Base-by-base conservation (phyloP, 1,140 invertebrate genomes). In the Babylonia areolata region DNA sequence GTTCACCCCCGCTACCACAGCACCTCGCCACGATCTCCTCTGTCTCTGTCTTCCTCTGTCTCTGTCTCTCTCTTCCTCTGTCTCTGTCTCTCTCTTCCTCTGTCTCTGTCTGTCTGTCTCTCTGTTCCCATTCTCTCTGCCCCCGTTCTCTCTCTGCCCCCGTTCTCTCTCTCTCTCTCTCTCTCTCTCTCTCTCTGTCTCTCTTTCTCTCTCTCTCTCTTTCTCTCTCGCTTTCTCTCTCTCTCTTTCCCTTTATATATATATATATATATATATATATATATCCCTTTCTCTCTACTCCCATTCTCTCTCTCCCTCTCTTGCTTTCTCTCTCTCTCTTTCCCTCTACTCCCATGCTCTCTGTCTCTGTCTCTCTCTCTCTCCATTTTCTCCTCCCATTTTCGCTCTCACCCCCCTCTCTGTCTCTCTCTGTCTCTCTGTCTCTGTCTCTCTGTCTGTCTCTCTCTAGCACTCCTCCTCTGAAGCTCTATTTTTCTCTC, bases 41-140 rank as follows among this genome's bases (percentile, higher is more conserved):
- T 69, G 3, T 84, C 82, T 84, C 33, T 69, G 20, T 84, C 33
- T 84, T 23, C 37, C 69, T 71, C 58, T 69, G 3, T 71, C 69
- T 84, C 40, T 69, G 11, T 80, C 78, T 46, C 78, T 80, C 78
- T 80, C 78, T 80, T 12, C 28, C 78, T 80, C 46, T 80, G 15
- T 46, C n/a, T 80, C 37, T 80, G 15, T 80, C 78, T 46, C 37
- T 46, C 42, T 46, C 42, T 46, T 17, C 17, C 46, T 51, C 46
- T 51, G 9, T 51, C 46, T 51, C 46, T 51, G 9, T 51, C 42
- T 17, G 9, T 17, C 17, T 17, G 9, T 51, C 46, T 51, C 46
- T 0, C 46, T 51, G 0, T 2, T 51, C 2, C 17, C 46, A 12
- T 17, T 51, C 46, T 51, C 46, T 51, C 9, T 51, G 46, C 46